Conservation (phyloP, 2,797 vertebrate species). For the Heteromormyrus szaboi region DNA sequence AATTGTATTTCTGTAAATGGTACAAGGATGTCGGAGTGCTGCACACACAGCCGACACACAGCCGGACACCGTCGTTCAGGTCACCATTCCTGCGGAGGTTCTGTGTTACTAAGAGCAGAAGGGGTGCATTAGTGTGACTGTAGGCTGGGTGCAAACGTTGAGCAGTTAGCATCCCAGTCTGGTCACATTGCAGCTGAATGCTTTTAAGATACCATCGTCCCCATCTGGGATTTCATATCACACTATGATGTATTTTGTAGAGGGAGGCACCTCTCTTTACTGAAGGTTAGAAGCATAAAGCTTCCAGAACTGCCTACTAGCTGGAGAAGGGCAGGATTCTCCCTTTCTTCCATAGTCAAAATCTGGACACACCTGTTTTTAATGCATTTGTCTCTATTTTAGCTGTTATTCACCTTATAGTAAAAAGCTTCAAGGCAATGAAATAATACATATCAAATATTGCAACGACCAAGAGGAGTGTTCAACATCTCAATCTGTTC, state of each 20-base stretch:
- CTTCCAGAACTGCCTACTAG: not conserved
- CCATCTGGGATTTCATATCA: not conserved
- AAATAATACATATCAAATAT: not conserved
- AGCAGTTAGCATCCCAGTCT: not conserved
- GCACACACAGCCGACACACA: not conserved
- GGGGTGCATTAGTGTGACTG: not conserved
- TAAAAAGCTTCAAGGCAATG: not conserved
- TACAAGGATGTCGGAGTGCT: not conserved
- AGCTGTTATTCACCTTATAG: not conserved
- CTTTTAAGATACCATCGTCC: not conserved
- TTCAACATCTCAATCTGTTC: not conserved
- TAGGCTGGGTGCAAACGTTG: not conserved
- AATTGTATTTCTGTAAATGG: slow-evolving; percentile 28
- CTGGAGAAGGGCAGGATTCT: not conserved
- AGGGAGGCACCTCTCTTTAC: not conserved
- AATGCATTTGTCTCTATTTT: not conserved
- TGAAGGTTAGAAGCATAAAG: not conserved
- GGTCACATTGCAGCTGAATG: not conserved
- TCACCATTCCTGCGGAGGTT: not conserved
- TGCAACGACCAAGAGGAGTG: not conserved
- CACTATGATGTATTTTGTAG: not conserved
- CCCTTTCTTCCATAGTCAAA: not conserved
- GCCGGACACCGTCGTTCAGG: not conserved
- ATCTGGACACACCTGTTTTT: not conserved
- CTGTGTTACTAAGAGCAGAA: not conserved